Evolutionary conservation across 2,888 invertebrate species (phyloP), one percentile per base, ranked within the genome.

Genomic region (Chrysina gloriosa): DNA sequence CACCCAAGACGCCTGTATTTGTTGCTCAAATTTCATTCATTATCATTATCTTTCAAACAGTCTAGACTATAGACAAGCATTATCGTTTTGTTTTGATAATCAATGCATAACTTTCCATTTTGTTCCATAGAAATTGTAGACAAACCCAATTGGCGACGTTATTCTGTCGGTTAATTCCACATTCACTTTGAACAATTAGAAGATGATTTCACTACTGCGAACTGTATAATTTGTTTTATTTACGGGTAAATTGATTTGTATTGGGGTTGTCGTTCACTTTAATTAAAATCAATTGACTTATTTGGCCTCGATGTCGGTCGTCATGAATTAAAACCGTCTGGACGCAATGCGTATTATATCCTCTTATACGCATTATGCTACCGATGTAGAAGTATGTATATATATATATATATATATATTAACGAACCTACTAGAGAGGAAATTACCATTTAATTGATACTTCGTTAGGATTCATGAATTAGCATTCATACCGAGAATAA

Each of bases 271-370:
- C 50, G 50, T 64, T 64, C 48, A 48, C 23, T 50, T 64, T 34
- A 64, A 64, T 64, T 64, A 64, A 50, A 48, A 64, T 36, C 50
- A 64, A 64, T 64, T 64, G 64, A 64, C 64, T 63, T 63, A 63
- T 63, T 63, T 27, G 23, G 16, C 64, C 34, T 14, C 25, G 25
- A 56, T 36, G 58, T 25, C 27, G 25, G 27, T 42, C 42, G 23
- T 7, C 39, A 42, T 25, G 6, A 14, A 58, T 58, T 25, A 25
- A 14, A 27, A 42, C 11, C 16, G 58, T 58, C 58, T 58, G 16
- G 39, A 5, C 25, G 25, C 9, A 58, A 42, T 42, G 16, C 19
- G 42, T 42, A 39, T 39, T 34, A 34, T n/a, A n/a, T n/a, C n/a
- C n/a, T n/a, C 34, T 34, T n/a, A 14, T 39, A 39, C 16, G 5